Conservation (phyloP, 2,113 vertebrate species). For the Thalassoma bifasciatum region DNA sequence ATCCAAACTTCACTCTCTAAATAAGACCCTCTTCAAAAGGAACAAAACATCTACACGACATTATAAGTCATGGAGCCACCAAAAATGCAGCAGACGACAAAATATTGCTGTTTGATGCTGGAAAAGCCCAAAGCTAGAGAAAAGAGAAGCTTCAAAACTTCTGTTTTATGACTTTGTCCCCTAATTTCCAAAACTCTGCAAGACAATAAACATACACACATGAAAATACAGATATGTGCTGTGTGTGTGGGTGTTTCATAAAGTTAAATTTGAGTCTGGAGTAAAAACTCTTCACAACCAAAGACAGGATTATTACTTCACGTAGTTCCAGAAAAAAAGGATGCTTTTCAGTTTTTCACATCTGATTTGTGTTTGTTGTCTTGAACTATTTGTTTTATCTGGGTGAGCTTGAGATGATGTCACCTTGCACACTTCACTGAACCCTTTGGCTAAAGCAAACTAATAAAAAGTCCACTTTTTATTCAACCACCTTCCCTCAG, state of each 20-base stretch:
- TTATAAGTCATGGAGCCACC: too few relatives aligned
- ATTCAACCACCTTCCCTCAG: background rate
- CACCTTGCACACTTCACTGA: background rate
- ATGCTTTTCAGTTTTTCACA: too few relatives aligned
- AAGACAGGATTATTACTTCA: slow-evolving; percentile 1
- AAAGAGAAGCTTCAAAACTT: too few relatives aligned
- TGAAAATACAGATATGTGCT: too few relatives aligned
- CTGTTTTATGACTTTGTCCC: too few relatives aligned
- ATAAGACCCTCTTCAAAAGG: too few relatives aligned
- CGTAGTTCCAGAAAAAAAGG: background rate
- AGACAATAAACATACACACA: background rate
- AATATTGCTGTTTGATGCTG: too few relatives aligned
- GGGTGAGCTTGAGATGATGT: background rate
- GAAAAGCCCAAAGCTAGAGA: too few relatives aligned
- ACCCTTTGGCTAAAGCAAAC: slow-evolving; percentile 2
- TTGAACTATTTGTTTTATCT: background rate
- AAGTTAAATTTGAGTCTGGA: background rate
- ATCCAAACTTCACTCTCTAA: too few relatives aligned
- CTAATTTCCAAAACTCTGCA: background rate
- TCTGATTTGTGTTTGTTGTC: background rate
- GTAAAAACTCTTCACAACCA: background rate
- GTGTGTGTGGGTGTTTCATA: too few relatives aligned
- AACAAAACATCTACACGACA: too few relatives aligned
- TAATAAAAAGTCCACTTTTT: slow-evolving; percentile 20
- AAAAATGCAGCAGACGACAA: too few relatives aligned